Evolutionary conservation across 2,888 invertebrate species (phyloP), one percentile per base, ranked within the genome.

Genomic region (Icerya purchasi): DNA sequence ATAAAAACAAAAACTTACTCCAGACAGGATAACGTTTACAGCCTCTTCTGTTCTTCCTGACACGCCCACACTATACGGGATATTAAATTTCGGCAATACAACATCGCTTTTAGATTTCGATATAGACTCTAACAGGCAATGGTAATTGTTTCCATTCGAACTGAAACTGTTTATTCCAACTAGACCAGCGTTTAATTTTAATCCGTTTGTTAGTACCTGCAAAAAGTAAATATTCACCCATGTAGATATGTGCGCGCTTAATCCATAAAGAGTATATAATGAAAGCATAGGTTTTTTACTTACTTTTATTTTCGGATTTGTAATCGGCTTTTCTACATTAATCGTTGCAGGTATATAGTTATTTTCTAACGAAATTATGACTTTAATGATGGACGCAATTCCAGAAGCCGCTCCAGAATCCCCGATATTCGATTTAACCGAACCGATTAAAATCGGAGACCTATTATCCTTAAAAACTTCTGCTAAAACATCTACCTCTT

Each of bases 371-470:
- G 87, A 83, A 55, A 89, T 78, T 56, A 87, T 71, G 59, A 84
- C 84, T 76, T 92, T 92, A 0, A 84, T 80, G 62, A 92, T 70
- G 0, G 88, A 84, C 65, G 86, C 86, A 1, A 91, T 74, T 8
- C 90, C 86, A 3, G 87, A 86, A 1, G 81, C 80, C 1, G 92
- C 85, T 69, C 96, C 96, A 0, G 87, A 79, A 71, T 96, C 96
- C 0, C 96, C 96, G 70, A 93, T 77, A 72, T 93, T 96, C 0
- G 92, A 91, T 70, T 96, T 96, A 24, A 92, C 82, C 0, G 93
- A 89, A 1, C 94, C 94, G 61, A 96, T 84, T 53, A 79, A 73
- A 0, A 93, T 76, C 0, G 93, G 85, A 0, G 76, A 78, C 19
- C 90, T 76, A 23, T 79, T 79, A 3, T 77, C 76, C 67, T 85